Evolutionary conservation across 2,888 invertebrate species (phyloP), one percentile per base, ranked within the genome.

Genomic region (Leucozona laternaria): DNA sequence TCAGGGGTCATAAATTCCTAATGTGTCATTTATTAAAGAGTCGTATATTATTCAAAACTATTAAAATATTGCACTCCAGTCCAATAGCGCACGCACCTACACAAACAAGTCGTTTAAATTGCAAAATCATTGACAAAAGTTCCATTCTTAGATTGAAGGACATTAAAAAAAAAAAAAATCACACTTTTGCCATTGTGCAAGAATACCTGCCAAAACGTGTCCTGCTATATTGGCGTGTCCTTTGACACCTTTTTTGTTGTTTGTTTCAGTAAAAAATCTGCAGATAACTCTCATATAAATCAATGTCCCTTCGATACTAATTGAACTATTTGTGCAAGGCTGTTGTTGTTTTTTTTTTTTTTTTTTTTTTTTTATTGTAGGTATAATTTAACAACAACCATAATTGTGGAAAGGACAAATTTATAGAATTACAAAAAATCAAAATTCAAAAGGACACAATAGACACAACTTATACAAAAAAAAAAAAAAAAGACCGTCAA

Each of bases 291-390:
- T 10, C 45, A 72, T 55, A 81, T 78, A 85, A 85, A 85, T 85
- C 85, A 81, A 70, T 73, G 80, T 80, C 81, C 81, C 64, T 77
- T 62, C 48, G 43, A 43, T 57, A 71, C 82, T 86, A 86, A 86
- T 82, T 86, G 86, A 86, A 82, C 73, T 75, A 79, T 82, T 82
- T 82, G 82, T 82, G 62, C 40, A 71, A 75, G 71, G 45, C 66
- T 82, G 72, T 81, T 85, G 53, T 58, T 43, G 31, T 15, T 31
- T 17, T 53, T 28, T 40, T 37, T 53, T 13, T 50, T 50, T n/a
- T n/a, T n/a, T n/a, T n/a, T n/a, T n/a, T n/a, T n/a, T n/a, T n/a
- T n/a, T n/a, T n/a, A n/a, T n/a, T n/a, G n/a, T n/a, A n/a, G n/a
- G 20, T 50, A 13, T 15, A 5, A 58, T 58, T 37, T 60, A 34